Conservation (phyloP, 2,888 invertebrate species). For the Ecliptopera silaceata region DNA sequence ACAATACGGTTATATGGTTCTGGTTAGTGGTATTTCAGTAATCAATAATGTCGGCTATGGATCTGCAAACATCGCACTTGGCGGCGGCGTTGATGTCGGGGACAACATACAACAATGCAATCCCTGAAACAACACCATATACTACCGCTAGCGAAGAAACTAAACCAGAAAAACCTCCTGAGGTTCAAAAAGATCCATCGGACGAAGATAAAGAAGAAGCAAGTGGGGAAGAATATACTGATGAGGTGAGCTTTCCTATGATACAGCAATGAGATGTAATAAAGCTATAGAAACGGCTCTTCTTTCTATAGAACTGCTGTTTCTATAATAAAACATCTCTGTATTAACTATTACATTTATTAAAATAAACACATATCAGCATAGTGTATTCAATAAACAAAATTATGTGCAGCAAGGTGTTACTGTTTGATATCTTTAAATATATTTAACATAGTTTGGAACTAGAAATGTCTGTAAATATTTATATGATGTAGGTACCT, state of each 20-base stretch:
- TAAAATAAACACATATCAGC: too few relatives aligned
- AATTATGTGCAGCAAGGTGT: too few relatives aligned
- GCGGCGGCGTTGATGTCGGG: constrained; percentile 78
- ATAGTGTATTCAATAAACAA: too few relatives aligned
- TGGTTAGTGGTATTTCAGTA: not conserved
- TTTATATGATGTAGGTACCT: too few relatives aligned
- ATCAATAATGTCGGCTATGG: constrained; percentile 49
- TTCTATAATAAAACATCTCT: too few relatives aligned
- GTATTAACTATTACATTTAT: too few relatives aligned
- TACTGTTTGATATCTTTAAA: too few relatives aligned
- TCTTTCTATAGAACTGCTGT: too few relatives aligned
- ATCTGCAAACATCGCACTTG: constrained; percentile 76
- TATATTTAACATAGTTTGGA: too few relatives aligned
- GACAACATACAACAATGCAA: constrained; percentile 49
- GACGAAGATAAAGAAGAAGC: constrained; percentile 76
- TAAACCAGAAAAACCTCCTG: constrained; percentile 58
- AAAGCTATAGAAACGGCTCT: too few relatives aligned
- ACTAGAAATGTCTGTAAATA: too few relatives aligned
- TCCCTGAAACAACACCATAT: constrained; percentile 37
- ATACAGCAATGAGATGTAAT: too few relatives aligned
- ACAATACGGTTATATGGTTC: not conserved
- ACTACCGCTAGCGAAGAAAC: constrained; percentile 47
- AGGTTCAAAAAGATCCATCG: constrained; percentile 52
- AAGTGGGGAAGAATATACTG: constrained; percentile 76
- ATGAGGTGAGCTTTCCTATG: constrained; percentile 57